phyloP scores from a whole-genome alignment of 2,113 vertebrate species.

The Syrrhaptes paradoxus region DNA sequence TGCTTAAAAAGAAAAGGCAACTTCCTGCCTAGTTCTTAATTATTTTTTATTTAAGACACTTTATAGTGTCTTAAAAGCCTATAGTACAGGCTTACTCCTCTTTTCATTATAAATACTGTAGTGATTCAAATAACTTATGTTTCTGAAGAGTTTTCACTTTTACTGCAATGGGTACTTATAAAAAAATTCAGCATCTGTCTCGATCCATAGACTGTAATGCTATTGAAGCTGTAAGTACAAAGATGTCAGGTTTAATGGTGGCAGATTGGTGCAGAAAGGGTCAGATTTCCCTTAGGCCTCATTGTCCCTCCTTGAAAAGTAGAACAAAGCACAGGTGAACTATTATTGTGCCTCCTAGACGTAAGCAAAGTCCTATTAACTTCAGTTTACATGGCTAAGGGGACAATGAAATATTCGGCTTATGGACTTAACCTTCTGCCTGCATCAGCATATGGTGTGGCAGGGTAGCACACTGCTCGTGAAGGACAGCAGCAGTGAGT shows the following conservation, averaged over 20 bases:
- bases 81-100: neutral
- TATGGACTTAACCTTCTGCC: neutral
- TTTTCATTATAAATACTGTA: neutral
- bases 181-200: neutral
- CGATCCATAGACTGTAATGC: neutral
- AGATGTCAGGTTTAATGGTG: neutral
- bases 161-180: neutral
- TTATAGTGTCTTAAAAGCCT: too few relatives aligned
- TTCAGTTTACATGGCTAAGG: neutral
- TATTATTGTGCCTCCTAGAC: neutral
- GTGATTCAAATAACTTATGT: neutral
- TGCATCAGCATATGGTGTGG: neutral
- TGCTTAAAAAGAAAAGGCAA: conserved; percentile 20
- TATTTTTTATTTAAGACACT: conserved; percentile 29
- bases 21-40: conserved; percentile 8
- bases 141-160: neutral
- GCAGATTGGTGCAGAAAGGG: neutral
- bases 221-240: neutral
- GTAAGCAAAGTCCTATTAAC: neutral
- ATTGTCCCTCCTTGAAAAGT: neutral
- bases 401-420: neutral
- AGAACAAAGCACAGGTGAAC: neutral
- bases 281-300: neutral
- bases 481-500: neutral
- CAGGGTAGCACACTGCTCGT: neutral